Conservation (phyloP, 2,113 vertebrate species). For the Heliornis fulica region DNA sequence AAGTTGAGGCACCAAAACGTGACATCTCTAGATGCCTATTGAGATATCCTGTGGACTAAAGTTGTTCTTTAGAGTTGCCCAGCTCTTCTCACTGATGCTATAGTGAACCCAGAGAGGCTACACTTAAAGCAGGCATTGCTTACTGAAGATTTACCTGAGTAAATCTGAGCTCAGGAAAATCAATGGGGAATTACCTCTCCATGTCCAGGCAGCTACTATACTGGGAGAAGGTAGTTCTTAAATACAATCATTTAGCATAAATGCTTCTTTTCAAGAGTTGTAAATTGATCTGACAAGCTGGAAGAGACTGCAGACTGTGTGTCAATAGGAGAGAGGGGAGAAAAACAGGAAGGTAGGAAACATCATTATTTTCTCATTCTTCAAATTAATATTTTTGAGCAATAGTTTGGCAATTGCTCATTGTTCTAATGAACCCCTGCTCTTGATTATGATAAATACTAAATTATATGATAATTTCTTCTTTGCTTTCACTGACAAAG, state of each 20-base stretch:
- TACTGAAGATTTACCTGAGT: not conserved
- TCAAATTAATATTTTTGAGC: constrained; percentile 18
- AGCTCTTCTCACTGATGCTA: not conserved
- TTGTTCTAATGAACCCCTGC: constrained; percentile 17
- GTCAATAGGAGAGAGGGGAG: not conserved
- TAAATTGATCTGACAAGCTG: constrained; percentile 19
- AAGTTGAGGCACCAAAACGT: not conserved
- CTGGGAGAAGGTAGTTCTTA: not conserved
- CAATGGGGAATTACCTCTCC: not conserved
- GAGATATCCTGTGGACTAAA: not conserved
- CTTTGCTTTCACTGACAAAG: constrained; percentile 24
- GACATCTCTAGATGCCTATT: not conserved
- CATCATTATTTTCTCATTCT: not conserved
- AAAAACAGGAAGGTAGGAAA: constrained; percentile 27
- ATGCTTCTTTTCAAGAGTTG: constrained; percentile 1
- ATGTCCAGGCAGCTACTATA: not conserved
- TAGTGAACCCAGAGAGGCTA: not conserved
- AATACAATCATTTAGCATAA: constrained; percentile 28
- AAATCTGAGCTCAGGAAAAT: not conserved
- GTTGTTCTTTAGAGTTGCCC: not conserved
- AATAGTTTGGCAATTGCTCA: constrained; percentile 9
- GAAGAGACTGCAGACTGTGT: not conserved
- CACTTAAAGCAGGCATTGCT: not conserved
- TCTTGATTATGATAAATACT: constrained; percentile 42
- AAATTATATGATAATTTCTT: not conserved